Evolutionary conservation across 1,140 invertebrate genomes (phyloP).

Genomic region (Stratiolaelaps scimitus): DNA sequence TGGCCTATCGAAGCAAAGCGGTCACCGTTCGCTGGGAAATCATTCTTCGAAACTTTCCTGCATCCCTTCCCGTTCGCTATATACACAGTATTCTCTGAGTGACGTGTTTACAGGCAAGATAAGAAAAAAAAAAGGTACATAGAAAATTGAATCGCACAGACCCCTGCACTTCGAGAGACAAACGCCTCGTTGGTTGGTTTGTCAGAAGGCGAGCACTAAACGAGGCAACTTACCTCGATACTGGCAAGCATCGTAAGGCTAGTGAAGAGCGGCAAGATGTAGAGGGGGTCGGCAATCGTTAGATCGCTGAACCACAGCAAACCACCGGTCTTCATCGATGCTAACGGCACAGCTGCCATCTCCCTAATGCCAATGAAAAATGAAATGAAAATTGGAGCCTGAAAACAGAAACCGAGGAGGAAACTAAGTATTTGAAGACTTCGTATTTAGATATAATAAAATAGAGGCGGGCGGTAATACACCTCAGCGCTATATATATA

Average conservation of each 20-base stretch:
- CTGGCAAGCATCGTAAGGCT: conserved; percentile 61
- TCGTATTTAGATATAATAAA: not conserved
- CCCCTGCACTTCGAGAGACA: not conserved
- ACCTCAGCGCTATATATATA: too few relatives aligned
- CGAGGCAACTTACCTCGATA: conserved; percentile 52
- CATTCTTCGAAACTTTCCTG: too few relatives aligned
- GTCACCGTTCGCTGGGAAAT: too few relatives aligned
- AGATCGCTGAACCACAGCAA: conserved; percentile 84
- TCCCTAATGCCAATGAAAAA: conserved; percentile 66
- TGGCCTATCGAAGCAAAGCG: too few relatives aligned
- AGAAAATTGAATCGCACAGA: not conserved
- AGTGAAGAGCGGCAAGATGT: conserved; percentile 69
- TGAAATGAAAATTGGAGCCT: conserved; percentile 77
- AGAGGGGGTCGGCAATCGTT: conserved; percentile 76
- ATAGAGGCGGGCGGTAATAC: not conserved
- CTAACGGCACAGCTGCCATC: conserved; percentile 75
- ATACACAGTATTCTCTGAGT: not conserved
- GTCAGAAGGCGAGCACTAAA: not conserved
- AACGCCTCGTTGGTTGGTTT: not conserved
- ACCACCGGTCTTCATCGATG: conserved; percentile 71
- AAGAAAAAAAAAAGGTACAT: not conserved
- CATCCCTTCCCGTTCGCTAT: too few relatives aligned
- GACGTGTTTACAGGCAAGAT: not conserved
- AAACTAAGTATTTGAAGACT: not conserved
- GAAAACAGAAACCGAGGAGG: conserved; percentile 36